phyloP scores from a whole-genome alignment of 2,888 invertebrate species.

The Pteria penguin region DNA sequence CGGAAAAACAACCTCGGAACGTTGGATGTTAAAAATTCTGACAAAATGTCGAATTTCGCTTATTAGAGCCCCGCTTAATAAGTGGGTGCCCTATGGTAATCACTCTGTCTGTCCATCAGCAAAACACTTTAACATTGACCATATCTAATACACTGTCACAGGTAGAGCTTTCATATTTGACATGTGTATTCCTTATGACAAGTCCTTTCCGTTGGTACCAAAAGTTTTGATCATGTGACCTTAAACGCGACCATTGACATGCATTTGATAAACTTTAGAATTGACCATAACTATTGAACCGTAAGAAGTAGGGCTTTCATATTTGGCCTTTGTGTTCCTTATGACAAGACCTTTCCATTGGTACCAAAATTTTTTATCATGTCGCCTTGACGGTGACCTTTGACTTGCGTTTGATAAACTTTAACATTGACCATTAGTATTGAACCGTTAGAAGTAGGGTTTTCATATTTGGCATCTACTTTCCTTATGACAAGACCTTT shows the following conservation, averaged over 20 bases:
- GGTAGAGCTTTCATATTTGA: too few species aligned
- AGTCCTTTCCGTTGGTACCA: background rate
- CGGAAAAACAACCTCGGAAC: too few species aligned
- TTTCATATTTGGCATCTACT: background rate
- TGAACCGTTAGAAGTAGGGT: background rate
- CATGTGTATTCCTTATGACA: background rate
- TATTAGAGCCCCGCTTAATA: too few species aligned
- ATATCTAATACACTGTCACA: too few species aligned
- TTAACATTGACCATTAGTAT: too few species aligned
- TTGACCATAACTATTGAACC: background rate
- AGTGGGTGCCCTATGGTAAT: too few species aligned
- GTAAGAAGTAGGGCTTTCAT: background rate
- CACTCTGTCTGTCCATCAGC: too few species aligned
- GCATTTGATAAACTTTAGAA: background rate
- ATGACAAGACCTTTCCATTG: background rate
- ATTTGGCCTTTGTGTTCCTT: background rate
- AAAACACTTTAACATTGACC: too few species aligned
- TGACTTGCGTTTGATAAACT: background rate
- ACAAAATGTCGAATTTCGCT: too few species aligned
- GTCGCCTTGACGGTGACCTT: background rate
- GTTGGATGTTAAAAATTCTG: too few species aligned
- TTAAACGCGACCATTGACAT: background rate
- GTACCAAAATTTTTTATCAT: background rate
- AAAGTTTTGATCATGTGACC: background rate
- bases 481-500: too few species aligned